Evolutionary conservation across 2,113 vertebrate species (phyloP).

Genomic region (Okapia johnstoni): DNA sequence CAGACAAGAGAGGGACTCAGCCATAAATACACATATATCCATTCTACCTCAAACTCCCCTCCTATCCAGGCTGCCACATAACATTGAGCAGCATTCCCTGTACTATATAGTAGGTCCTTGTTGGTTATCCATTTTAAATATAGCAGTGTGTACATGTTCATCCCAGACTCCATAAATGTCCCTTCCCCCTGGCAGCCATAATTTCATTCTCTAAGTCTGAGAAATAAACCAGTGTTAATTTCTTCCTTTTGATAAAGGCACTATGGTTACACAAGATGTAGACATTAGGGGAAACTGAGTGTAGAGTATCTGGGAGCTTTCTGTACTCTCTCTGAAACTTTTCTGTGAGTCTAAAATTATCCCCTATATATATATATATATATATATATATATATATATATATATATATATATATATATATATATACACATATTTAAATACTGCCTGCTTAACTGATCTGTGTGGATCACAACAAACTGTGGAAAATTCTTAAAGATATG

Average conservation of each 20-base stretch:
- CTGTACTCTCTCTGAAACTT: neutral
- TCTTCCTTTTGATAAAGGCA: conserved; percentile 19
- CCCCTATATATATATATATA: neutral
- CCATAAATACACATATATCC: neutral
- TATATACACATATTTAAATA: neutral
- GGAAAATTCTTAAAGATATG: neutral
- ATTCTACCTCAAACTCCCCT: neutral
- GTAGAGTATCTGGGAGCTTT: neutral
- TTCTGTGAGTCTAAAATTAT: neutral
- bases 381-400: too few species aligned
- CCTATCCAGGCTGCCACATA: neutral
- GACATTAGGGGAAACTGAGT: neutral
- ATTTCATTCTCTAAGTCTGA: neutral
- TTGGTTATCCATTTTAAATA: neutral
- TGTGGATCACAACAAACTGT: neutral
- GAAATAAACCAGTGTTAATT: neutral
- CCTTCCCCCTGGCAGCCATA: neutral
- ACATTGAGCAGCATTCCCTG: neutral
- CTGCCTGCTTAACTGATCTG: neutral
- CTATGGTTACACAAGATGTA: neutral
- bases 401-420: too few species aligned
- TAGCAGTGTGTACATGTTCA: neutral
- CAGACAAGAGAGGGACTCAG: neutral
- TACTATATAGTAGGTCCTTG: neutral
- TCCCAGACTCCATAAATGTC: neutral